A percentile compares a stretch with the other conserved stretches of the same genome.
Conservation (phyloP, 2,113 vertebrate genomes). For the Bambusicola thoracicus region DNA sequence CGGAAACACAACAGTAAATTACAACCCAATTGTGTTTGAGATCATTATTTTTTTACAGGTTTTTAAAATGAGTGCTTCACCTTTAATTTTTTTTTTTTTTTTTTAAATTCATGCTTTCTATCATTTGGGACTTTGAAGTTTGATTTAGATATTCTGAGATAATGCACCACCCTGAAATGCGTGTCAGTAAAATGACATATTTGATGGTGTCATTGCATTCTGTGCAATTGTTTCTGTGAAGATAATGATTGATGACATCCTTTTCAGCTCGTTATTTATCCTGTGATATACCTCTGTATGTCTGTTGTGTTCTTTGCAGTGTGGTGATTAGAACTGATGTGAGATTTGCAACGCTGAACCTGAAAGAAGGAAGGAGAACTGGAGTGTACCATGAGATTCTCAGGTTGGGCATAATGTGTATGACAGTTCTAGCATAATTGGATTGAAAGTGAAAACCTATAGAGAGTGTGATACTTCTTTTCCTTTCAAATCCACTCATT, state of each 20-base stretch:
- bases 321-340: background rate
- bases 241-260: background rate
- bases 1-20: background rate
- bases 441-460: background rate
- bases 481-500: background rate
- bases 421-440: background rate
- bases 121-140: accelerated
- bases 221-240: background rate
- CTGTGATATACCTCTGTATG: background rate
- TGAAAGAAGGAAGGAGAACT: background rate
- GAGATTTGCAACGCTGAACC: background rate
- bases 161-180: background rate
- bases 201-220: background rate
- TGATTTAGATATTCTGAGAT: background rate
- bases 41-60: background rate
- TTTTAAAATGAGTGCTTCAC: background rate
- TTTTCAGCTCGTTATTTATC: background rate
- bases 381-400: background rate
- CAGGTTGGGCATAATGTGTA: background rate
- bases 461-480: background rate
- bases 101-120: background rate
- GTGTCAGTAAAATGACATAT: background rate
- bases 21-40: background rate
- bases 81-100: background rate
- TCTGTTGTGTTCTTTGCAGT: background rate